Evolutionary conservation across 2,888 invertebrate species (phyloP), one percentile per base, ranked within the genome.

Genomic region (Cheilosia variabilis): DNA sequence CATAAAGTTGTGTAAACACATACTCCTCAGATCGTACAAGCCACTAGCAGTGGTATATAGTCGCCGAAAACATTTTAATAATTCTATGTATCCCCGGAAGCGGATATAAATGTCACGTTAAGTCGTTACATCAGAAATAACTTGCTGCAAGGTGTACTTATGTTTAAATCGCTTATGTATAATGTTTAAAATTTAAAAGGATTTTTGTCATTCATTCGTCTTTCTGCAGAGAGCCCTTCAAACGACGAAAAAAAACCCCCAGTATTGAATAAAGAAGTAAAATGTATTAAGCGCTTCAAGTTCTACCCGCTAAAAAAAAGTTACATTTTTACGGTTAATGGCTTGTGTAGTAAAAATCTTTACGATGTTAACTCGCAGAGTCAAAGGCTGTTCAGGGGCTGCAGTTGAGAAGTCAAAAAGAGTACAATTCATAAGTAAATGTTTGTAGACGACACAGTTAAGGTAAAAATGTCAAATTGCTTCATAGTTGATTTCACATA

Each of bases 31-130:
- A 34, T 6, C 13, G 17, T 43, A 13, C 24, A 15, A 17, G 34
- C 34, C 0, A 7, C 31, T 31, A 9, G 7, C 31, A 22, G 27
- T 60, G 13, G 27, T 17, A 24, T 17, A 24, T 71, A 50, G 71
- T 60, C 52, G 41, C 52, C 50, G 34, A 34, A 65, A 65, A 24
- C 53, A 13, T 24, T 79, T 66, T n/a, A n/a, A 79, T 37, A 50
- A 72, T 57, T 73, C 65, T 66, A 79, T 62, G 73, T 60, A 62
- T 80, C 34, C 60, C 72, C 66, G 55, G 58, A 73, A 80, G 47
- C 80, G 73, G 73, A 68, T 73, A 60, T 79, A 79, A 79, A 73
- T 79, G 79, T 66, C 73, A 66, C 43, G 73, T 79, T 50, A 60
- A 73, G 52, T 79, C 66, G 73, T 60, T 73, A 80, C 60, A 73